These are phyloP conservation scores for Pyrrhosoma nymphula DNA, from an alignment of 2,888 invertebrate species.

Conservation along the genomic window DNA sequence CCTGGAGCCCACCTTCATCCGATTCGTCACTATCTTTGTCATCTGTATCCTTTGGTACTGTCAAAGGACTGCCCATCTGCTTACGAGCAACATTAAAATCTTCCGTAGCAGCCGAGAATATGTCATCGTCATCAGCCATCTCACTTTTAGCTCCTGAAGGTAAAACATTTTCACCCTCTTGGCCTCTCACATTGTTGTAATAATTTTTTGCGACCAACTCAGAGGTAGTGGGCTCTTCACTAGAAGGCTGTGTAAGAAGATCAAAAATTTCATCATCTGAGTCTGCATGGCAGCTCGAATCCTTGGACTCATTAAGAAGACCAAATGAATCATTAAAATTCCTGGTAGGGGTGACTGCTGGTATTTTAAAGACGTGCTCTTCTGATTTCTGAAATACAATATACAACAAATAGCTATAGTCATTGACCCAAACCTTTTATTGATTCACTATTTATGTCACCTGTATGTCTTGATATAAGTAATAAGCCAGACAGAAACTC, in stretches of 20 bases:
- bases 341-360: not conserved
- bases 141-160: not conserved
- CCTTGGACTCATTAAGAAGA: not conserved
- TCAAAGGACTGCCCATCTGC: not conserved
- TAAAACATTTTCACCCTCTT: not conserved
- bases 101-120: not conserved
- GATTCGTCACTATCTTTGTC: not conserved
- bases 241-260: constrained; percentile 37
- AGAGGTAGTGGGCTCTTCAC: not conserved
- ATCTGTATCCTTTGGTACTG: not conserved
- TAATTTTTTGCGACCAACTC: not conserved
- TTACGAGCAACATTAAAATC: not conserved
- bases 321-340: constrained; percentile 7
- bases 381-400: constrained; percentile 23
- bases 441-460: no score
- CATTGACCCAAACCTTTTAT: not conserved
- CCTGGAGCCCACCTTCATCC: not conserved
- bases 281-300: not conserved
- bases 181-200: no score
- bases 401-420: not conserved
- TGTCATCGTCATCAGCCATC: not conserved
- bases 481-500: no score
- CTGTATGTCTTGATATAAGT: no score
- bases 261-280: constrained; percentile 45
- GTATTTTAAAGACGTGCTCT: constrained; percentile 29